Conservation (phyloP, 2,797 vertebrate species). For the Poecilia gillii region DNA sequence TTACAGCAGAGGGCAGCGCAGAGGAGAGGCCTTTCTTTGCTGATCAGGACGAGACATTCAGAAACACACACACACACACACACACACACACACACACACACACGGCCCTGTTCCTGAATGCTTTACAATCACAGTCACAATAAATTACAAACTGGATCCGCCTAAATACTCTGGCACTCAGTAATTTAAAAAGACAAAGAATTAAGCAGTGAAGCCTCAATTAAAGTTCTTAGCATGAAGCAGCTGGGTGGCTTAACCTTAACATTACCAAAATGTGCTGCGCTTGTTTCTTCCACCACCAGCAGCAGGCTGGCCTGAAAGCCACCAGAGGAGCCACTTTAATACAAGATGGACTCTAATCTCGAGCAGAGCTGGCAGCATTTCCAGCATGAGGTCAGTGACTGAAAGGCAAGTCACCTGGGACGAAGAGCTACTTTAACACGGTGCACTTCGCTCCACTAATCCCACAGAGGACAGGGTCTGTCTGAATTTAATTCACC, state of each 20-base stretch:
- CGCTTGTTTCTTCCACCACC: constrained; percentile 37
- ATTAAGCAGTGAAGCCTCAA: constrained; percentile 18
- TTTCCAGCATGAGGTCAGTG: constrained; percentile 49
- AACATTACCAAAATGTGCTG: constrained; percentile 32
- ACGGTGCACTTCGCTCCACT: constrained; percentile 35
- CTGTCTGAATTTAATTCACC: constrained; percentile 40
- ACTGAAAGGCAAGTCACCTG: constrained; percentile 53
- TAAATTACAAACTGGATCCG: constrained; percentile 24
- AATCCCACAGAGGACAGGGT: constrained; percentile 27
- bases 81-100: constrained; percentile 46
- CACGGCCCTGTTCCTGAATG: constrained; percentile 9
- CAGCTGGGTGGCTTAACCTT: constrained; percentile 17
- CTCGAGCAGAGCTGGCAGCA: constrained; percentile 16
- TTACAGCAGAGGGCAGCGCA: constrained; percentile 77
- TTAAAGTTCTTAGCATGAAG: constrained; percentile 23
- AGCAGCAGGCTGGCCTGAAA: constrained; percentile 27
- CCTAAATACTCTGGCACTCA: constrained; percentile 17
- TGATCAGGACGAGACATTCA: constrained; percentile 48
- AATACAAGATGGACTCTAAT: constrained; percentile 13
- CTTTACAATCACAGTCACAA: constrained; percentile 7
- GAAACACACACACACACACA: constrained; percentile 52
- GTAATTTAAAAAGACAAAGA: constrained; percentile 31
- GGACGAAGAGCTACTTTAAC: constrained; percentile 32
- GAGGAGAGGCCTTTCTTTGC: constrained; percentile 71
- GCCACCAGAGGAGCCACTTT: constrained; percentile 8